Evolutionary conservation across 2,113 vertebrate species (phyloP).

Genomic region (Nothocercus julius): DNA sequence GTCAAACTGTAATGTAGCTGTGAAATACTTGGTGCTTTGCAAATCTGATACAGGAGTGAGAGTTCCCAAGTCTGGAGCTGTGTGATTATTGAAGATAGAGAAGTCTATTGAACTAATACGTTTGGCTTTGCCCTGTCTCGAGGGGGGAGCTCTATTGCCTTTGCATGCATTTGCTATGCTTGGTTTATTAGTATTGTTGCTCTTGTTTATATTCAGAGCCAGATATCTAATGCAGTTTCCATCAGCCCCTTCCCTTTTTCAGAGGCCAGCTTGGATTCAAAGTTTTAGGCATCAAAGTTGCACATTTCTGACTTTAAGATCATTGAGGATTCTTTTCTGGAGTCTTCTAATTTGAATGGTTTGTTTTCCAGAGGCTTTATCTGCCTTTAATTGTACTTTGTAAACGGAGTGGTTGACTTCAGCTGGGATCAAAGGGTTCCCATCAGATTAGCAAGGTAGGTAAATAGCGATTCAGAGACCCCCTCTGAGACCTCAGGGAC

Average conservation of each 20-base stretch:
- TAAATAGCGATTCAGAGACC: constrained; percentile 4
- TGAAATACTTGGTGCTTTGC: not conserved
- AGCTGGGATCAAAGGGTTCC: constrained; percentile 68
- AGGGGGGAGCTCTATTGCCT: not conserved
- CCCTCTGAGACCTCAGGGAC: not conserved
- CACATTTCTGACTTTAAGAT: not conserved
- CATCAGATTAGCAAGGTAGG: constrained; percentile 53
- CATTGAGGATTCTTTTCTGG: not conserved
- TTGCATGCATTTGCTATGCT: not conserved
- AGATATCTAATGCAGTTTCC: not conserved
- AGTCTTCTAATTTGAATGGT: not conserved
- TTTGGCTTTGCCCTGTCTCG: not conserved
- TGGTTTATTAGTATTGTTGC: not conserved
- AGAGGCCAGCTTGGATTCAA: not conserved
- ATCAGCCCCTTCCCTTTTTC: not conserved
- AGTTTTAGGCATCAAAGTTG: not conserved
- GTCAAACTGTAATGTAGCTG: not conserved
- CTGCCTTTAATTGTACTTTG: constrained; percentile 38
- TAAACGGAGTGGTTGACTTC: constrained; percentile 48
- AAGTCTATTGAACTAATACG: not conserved
- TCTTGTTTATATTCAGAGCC: not conserved
- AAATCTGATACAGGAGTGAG: not conserved
- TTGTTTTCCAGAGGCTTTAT: constrained; percentile 51
- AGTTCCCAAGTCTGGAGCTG: not conserved
- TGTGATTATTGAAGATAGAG: not conserved